Evolutionary conservation across 2,113 vertebrate species (phyloP).

Genomic region (Actinemys pallida): DNA sequence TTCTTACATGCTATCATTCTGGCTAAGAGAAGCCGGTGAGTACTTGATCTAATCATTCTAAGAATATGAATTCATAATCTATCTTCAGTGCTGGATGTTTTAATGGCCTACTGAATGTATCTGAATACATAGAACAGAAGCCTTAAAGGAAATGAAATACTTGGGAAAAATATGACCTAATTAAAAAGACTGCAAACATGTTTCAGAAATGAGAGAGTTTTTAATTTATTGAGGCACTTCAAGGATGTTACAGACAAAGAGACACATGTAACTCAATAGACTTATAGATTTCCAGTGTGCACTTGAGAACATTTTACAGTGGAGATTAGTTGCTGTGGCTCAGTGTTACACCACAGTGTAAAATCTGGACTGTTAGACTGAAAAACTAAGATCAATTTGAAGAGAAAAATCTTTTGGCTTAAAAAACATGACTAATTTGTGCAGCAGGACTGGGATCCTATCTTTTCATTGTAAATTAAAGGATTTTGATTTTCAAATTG

Average conservation of each 20-base stretch:
- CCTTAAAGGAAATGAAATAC: slow-evolving; percentile 48
- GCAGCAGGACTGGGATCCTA: neutral
- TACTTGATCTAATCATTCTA: neutral
- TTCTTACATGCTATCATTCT: slow-evolving; percentile 1
- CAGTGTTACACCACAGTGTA: neutral
- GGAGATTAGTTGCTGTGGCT: neutral
- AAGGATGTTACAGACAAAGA: slow-evolving; percentile 30
- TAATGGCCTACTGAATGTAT: slow-evolving; percentile 52
- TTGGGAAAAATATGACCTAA: slow-evolving; percentile 56
- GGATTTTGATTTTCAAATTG: neutral
- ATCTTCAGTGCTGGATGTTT: slow-evolving; percentile 29
- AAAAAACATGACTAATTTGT: neutral
- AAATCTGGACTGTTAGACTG: neutral
- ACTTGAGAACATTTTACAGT: slow-evolving; percentile 23
- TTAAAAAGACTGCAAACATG: slow-evolving; percentile 48
- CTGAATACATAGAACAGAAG: neutral
- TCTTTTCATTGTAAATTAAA: neutral
- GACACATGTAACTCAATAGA: neutral
- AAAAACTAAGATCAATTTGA: neutral
- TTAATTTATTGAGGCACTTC: slow-evolving; percentile 41
- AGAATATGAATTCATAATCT: slow-evolving; percentile 49
- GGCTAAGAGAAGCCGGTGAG: neutral
- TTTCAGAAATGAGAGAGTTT: slow-evolving; percentile 55
- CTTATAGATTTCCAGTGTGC: neutral
- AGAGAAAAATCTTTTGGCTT: neutral